A percentile compares a stretch with the other conserved stretches of the same genome.
phyloP scores from a whole-genome alignment of 2,113 vertebrate genomes.

The Pachypanchax playfairii region DNA sequence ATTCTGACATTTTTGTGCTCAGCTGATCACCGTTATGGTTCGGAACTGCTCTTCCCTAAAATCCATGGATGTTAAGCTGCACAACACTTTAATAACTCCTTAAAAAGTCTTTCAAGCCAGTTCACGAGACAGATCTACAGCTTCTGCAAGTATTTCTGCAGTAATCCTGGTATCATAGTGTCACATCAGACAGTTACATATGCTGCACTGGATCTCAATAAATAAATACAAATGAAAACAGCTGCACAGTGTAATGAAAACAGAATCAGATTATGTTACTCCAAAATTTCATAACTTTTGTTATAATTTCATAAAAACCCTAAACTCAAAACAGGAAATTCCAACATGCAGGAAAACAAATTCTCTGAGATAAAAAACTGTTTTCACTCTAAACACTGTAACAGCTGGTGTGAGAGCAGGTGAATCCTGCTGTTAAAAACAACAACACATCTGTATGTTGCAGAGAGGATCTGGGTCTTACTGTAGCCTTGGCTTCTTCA shows the following conservation, averaged over 20 bases:
- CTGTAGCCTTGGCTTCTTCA: conserved; percentile 71
- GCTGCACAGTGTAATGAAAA: neutral
- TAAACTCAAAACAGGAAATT: too few relatives aligned
- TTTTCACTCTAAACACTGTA: too few relatives aligned
- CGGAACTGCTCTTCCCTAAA: neutral
- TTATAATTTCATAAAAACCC: too few relatives aligned
- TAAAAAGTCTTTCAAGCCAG: neutral
- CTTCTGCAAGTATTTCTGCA: too few relatives aligned
- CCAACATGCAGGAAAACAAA: too few relatives aligned
- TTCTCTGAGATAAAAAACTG: too few relatives aligned
- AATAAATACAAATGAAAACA: neutral
- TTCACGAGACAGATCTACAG: neutral
- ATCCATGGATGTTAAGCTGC: neutral
- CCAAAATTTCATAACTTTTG: too few relatives aligned
- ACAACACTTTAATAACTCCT: neutral
- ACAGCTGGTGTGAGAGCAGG: neutral
- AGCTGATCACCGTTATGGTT: neutral
- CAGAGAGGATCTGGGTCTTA: conserved; percentile 31
- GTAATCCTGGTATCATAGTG: too few relatives aligned
- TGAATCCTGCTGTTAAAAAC: neutral
- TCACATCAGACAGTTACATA: neutral
- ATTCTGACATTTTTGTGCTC: too few relatives aligned
- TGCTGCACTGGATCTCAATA: neutral
- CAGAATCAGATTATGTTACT: too few relatives aligned
- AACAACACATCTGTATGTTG: neutral